Evolutionary conservation across 2,888 invertebrate genomes (phyloP).

Genomic region (Ferdinandea cuprea): DNA sequence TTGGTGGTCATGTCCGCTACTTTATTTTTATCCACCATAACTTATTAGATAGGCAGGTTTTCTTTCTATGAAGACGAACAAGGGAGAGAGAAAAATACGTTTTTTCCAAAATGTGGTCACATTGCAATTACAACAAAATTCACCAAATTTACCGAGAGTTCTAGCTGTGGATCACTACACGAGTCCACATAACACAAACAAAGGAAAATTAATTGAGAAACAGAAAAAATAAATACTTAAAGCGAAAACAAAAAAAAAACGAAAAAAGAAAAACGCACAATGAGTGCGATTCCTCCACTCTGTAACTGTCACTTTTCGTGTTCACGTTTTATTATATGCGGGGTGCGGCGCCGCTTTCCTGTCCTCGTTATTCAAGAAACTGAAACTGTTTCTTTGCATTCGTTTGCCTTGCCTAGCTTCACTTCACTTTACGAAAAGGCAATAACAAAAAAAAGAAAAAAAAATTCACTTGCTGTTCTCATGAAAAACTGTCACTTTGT

Average conservation of each 20-base stretch:
- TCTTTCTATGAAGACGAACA: constrained; percentile 26
- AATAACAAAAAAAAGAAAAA: constrained; percentile 34
- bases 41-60: constrained; percentile 28
- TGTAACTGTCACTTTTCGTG: constrained; percentile 64
- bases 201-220: constrained; percentile 57
- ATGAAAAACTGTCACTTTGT: constrained; percentile 25
- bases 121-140: constrained; percentile 34
- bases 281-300: constrained; percentile 68
- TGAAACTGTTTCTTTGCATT: constrained; percentile 47
- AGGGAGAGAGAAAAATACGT: constrained; percentile 19
- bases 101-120: constrained; percentile 48
- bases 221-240: constrained; percentile 23
- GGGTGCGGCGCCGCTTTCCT: constrained; percentile 43
- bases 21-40: constrained; percentile 68
- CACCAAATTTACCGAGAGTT: constrained; percentile 63
- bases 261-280: constrained; percentile 64
- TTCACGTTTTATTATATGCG: constrained; percentile 4
- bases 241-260: constrained; percentile 33
- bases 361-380: constrained; percentile 58
- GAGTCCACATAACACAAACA: constrained; percentile 70
- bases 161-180: constrained; percentile 42
- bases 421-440: no score
- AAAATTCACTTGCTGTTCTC: constrained; percentile 26
- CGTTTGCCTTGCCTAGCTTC: constrained; percentile 16
- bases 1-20: constrained; percentile 53